Evolutionary conservation across 2,113 vertebrate genomes (phyloP).

Genomic region (Nothocercus julius): DNA sequence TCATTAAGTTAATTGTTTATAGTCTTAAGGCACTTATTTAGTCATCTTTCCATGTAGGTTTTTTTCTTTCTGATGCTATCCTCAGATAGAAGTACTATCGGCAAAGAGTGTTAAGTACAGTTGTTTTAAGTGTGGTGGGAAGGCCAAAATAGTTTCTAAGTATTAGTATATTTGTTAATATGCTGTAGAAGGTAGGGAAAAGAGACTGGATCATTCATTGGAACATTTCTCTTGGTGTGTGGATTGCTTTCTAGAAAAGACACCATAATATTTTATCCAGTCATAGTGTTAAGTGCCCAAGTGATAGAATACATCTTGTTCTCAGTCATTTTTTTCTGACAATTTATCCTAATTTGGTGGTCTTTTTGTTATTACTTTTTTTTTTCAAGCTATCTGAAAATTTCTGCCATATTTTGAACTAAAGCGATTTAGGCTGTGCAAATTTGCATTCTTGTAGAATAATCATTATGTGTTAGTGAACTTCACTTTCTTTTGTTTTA

Average conservation of each 20-base stretch:
- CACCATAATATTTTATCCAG: background rate
- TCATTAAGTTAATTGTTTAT: background rate
- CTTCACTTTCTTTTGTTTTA: slow-evolving; percentile 60
- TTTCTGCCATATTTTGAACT: background rate
- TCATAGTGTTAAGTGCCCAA: background rate
- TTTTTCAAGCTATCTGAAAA: background rate
- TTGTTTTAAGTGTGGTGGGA: background rate
- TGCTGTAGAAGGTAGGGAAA: background rate
- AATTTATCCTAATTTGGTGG: background rate
- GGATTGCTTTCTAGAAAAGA: background rate
- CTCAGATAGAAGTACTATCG: background rate
- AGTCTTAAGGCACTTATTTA: background rate
- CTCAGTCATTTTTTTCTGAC: background rate
- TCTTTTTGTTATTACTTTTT: background rate
- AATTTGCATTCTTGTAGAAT: background rate
- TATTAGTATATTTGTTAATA: background rate
- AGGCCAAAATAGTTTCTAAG: background rate
- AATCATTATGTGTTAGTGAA: background rate
- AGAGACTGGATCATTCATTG: background rate
- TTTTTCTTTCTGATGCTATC: background rate
- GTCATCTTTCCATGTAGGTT: background rate
- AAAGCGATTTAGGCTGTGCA: background rate
- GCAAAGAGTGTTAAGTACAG: background rate
- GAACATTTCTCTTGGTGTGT: background rate
- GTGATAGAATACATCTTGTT: background rate